A percentile compares a stretch with the other conserved stretches of the same genome.
These are phyloP conservation scores for Anser cygnoides DNA, from an alignment of 2,113 vertebrate species.

Conservation along the genomic window DNA sequence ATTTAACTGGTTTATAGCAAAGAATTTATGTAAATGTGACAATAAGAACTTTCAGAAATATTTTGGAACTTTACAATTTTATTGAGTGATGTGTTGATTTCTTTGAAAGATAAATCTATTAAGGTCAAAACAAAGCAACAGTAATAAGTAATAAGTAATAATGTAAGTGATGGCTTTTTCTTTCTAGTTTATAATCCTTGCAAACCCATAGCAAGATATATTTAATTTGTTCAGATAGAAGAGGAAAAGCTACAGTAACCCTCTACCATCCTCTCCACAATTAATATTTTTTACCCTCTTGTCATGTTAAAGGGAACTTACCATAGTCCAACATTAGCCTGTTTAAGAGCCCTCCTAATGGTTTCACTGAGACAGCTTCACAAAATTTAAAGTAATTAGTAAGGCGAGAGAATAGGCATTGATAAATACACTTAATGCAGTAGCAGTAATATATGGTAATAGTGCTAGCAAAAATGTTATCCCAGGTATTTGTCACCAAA, in stretches of 20 bases:
- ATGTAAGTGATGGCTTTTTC: not conserved
- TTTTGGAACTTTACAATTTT: not conserved
- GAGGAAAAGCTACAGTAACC: not conserved
- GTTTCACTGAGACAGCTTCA: not conserved
- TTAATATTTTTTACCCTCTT: not conserved
- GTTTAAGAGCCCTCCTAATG: too few species aligned
- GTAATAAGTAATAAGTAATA: not conserved
- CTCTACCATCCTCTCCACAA: not conserved
- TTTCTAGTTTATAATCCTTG: not conserved
- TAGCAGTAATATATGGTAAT: not conserved
- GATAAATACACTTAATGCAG: not conserved
- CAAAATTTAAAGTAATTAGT: not conserved
- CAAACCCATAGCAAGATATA: not conserved
- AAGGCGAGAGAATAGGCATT: too few species aligned
- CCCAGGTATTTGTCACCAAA: not conserved
- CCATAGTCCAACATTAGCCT: too few species aligned
- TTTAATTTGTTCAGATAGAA: conserved; percentile 34
- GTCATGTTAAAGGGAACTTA: too few species aligned
- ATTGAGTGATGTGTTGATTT: not conserved
- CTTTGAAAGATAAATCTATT: not conserved
- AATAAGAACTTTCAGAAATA: not conserved
- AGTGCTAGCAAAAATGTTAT: not conserved
- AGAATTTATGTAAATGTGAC: not conserved
- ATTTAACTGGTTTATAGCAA: not conserved
- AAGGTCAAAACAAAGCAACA: not conserved